These are phyloP conservation scores for Odontesthes bonariensis DNA, from an alignment of 2,113 vertebrate species.

Conservation along the genomic window DNA sequence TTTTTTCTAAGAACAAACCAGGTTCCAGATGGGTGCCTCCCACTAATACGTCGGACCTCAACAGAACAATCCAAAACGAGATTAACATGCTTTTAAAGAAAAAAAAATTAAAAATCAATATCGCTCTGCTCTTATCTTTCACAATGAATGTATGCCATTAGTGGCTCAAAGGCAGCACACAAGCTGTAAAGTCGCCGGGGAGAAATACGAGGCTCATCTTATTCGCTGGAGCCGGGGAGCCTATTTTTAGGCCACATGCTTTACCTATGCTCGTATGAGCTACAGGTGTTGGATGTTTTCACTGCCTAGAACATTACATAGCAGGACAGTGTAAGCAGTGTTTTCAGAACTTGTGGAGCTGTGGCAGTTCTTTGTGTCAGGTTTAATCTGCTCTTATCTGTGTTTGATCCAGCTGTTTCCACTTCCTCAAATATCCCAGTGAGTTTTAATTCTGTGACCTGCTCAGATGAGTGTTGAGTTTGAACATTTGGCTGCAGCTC, in stretches of 20 bases:
- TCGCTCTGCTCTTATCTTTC: constrained; percentile 35
- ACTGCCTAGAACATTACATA: background rate
- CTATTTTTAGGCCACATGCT: constrained; percentile 27
- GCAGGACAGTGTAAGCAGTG: background rate
- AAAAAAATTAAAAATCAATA: constrained; percentile 71
- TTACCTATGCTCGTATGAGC: constrained; percentile 20
- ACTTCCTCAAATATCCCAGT: background rate
- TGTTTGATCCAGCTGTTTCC: constrained; percentile 6
- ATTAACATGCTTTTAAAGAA: constrained; percentile 53
- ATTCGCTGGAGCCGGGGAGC: constrained; percentile 4
- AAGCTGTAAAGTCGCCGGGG: constrained; percentile 2
- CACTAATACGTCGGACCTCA: constrained; percentile 36
- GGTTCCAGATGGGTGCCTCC: constrained; percentile 37
- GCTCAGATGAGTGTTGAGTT: background rate
- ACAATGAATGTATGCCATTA: constrained; percentile 55
- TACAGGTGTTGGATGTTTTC: constrained; percentile 14
- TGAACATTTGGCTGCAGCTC: background rate
- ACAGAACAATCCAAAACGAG: constrained; percentile 42
- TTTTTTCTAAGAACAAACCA: constrained; percentile 3
- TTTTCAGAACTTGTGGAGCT: background rate
- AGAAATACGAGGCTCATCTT: constrained; percentile 47
- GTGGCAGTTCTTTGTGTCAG: constrained; percentile 6
- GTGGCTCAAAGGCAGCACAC: constrained; percentile 27
- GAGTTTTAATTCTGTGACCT: background rate
- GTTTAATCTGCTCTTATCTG: background rate